Evolutionary conservation across 2,888 invertebrate species (phyloP).

Genomic region (Pachliopta kotzebuea): DNA sequence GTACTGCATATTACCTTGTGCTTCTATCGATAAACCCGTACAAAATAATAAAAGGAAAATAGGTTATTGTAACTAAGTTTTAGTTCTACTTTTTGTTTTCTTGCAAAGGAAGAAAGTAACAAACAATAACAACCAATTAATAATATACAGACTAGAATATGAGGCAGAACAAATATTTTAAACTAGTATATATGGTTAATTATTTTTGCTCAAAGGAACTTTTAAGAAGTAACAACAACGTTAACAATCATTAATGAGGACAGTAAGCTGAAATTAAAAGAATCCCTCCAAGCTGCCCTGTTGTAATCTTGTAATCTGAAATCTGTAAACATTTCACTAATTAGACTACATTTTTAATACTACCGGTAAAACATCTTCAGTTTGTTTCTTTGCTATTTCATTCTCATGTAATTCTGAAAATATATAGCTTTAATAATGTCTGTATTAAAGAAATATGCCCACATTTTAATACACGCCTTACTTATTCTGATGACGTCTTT

Average conservation of each 20-base stretch:
- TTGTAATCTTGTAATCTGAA: slow-evolving; percentile 77
- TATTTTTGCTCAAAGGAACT: slow-evolving; percentile 19
- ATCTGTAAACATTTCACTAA: slow-evolving; percentile 63
- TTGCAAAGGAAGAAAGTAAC: background rate
- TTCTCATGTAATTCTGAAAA: background rate
- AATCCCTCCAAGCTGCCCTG: slow-evolving; percentile 51
- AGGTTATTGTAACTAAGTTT: background rate
- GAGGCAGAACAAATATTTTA: slow-evolving; percentile 16
- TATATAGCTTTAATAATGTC: background rate
- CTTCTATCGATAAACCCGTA: background rate
- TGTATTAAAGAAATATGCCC: too few relatives aligned
- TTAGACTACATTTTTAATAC: slow-evolving; percentile 39
- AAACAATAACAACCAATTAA: background rate
- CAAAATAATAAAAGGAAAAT: background rate
- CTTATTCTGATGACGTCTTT: too few relatives aligned
- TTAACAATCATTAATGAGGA: slow-evolving; percentile 51
- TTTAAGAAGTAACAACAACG: slow-evolving; percentile 18
- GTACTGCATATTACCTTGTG: too few relatives aligned
- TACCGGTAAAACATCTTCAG: background rate
- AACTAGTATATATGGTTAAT: slow-evolving; percentile 2
- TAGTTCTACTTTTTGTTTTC: background rate
- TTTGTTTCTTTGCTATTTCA: background rate
- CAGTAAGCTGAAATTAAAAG: slow-evolving; percentile 48
- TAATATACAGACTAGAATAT: background rate
- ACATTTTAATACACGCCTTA: too few relatives aligned